Evolutionary conservation across 2,888 invertebrate species (phyloP), one percentile per base, ranked within the genome.

Genomic region (Stenodema calcarata): DNA sequence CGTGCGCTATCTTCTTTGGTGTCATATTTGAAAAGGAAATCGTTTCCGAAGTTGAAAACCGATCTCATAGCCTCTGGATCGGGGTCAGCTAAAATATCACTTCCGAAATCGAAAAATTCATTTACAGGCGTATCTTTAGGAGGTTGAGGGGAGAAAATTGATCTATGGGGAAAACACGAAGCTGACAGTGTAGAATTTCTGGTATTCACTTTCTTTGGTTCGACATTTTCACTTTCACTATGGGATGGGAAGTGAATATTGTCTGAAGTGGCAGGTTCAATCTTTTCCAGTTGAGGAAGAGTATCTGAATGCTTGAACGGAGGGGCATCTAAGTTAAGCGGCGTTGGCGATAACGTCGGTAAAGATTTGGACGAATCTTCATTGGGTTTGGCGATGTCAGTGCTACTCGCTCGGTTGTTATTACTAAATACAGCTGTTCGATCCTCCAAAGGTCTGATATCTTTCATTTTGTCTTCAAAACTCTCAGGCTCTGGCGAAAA

Each of bases 1-100:
- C 95, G 93, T 0, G 95, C 95, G 89, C 95, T 95, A 90, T 95
- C 95, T 91, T 97, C 97, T 90, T 95, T 95, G 1, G 95, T 94
- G 90, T 96, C 95, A 90, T 95, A 95, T 90, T 95, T 95, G 90
- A 95, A 94, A 88, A 95, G 92, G 90, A 94, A 92, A 88, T 94
- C 94, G 73, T 93, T 93, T 88, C 93, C 94, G 87, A 94, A 94
- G 7, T 93, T 93, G 90, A 95, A 95, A 23, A 70, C 73, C 0
- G 92, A 91, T 14, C 93, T 90, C 0, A 94, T 93, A 89, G 94
- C 94, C 87, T 94, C 94, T 54, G 93, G 92, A 89, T 93, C 93
- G 88, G 91, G 89, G 6, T 62, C 93, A 0, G 93, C 92, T 87
- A 94, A 90, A 90, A 94, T 92, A 88, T 94, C 92, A 87, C 92